Conservation (phyloP, 2,113 vertebrate genomes). For the Campylorhamphus procurvoides region DNA sequence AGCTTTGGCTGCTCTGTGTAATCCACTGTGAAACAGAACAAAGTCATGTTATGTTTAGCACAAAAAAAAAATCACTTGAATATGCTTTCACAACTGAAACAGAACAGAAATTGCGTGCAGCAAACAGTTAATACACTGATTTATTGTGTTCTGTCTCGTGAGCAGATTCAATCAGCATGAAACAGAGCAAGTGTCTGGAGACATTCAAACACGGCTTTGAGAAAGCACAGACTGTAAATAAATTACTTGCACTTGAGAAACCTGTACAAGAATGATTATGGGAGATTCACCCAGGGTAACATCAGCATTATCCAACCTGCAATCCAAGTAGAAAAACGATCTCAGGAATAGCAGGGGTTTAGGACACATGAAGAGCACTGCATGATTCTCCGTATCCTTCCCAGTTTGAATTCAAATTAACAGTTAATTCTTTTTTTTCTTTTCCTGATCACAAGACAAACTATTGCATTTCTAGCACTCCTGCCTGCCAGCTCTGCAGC, state of each 20-base stretch:
- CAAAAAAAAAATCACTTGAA: not conserved
- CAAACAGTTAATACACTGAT: rapidly evolving
- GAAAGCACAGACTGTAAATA: not conserved
- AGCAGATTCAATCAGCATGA: not conserved
- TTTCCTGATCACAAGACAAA: not conserved
- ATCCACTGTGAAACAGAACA: conserved; percentile 19
- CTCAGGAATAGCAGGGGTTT: not conserved
- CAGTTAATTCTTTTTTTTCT: not conserved
- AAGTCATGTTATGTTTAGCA: not conserved
- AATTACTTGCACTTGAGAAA: not conserved
- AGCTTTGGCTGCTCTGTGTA: conserved; percentile 53
- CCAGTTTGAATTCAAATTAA: not conserved
- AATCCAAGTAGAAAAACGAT: not conserved
- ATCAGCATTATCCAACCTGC: not conserved
- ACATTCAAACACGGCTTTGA: not conserved
- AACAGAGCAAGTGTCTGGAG: not conserved
- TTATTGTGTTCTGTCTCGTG: rapidly evolving
- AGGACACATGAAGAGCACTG: not conserved
- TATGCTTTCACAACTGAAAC: not conserved
- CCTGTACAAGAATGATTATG: rapidly evolving
- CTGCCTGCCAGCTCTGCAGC: not conserved
- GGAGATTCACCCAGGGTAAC: not conserved
- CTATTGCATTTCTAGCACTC: not conserved
- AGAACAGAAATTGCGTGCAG: not conserved
- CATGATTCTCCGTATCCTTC: not conserved